Base-by-base conservation (phyloP, 1,140 invertebrate genomes). In the Holotrichia oblita region DNA sequence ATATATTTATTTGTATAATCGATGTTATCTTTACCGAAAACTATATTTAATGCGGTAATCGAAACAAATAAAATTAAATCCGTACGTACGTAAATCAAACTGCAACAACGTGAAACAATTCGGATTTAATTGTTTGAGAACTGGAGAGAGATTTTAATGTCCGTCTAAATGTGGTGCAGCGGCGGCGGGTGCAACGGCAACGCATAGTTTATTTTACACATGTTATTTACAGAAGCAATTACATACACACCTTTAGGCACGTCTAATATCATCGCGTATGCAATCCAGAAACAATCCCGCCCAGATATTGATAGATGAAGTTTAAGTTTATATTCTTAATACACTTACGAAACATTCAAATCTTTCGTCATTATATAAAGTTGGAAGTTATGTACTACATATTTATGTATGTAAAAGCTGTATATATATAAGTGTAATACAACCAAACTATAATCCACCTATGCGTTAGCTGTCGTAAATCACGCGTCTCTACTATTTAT, bases 401-500 rank as follows among this genome's bases (percentile, higher is more conserved):
- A 17, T n/a, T n/a, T 17, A 17, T 55, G 48, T 17, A 55, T 17
- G n/a, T 17, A n/a, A 55, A 34, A 34, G 27, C n/a, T 55, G n/a
- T 55, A 55, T 14, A 17, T n/a, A 55, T 17, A 55, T 55, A n/a
- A 3, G 6, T 17, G n/a, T 55, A 17, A 14, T 55, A 55, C 12
- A 55, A 14, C 17, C 48, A 6, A 14, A 6, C 48, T 14, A 6
- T 55, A 17, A 55, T 55, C n/a, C 48, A 17, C 22, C 17, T 22
- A 12, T 69, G 22, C 61, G 61, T 69, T 22, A 12, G 22, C 61
- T 17, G 14, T 74, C 34, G 34, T 74, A 74, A 74, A 79, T 76
- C 73, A 80, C 72, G 84, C 83, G 78, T 10, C 17, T 34, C 61
- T 34, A 69, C 20, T 85, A 85, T 85, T 85, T 85, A 85, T 84